These are phyloP conservation scores for Lagorchestes hirsutus DNA, from an alignment of 2,797 vertebrate genomes.

Conservation along the genomic window DNA sequence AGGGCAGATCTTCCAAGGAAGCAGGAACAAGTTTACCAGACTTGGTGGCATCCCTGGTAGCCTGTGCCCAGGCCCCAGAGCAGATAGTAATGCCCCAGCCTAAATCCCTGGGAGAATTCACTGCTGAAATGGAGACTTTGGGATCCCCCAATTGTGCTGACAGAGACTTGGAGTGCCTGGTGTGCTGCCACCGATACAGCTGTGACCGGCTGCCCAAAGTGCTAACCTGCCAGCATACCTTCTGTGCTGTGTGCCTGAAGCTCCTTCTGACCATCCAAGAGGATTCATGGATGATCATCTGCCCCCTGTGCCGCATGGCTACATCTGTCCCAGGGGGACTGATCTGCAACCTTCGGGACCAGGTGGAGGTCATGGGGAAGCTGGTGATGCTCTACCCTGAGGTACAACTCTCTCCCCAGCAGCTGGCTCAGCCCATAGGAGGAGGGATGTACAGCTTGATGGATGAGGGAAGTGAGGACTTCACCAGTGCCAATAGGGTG, in stretches of 20 bases:
- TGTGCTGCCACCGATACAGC: slow-evolving; percentile 86
- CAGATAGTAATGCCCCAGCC: neutral
- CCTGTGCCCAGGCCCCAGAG: neutral
- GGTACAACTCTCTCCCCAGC: slow-evolving; percentile 46
- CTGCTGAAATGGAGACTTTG: rapidly evolving
- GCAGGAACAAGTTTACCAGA: rapidly evolving
- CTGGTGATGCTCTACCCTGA: slow-evolving; percentile 55
- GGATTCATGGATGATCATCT: slow-evolving; percentile 82
- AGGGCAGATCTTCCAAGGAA: neutral
- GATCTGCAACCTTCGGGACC: slow-evolving; percentile 82
- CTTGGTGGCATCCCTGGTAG: neutral
- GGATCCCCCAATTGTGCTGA: neutral
- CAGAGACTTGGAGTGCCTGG: slow-evolving; percentile 83
- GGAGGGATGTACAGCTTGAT: rapidly evolving
- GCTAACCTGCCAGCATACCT: slow-evolving; percentile 85
- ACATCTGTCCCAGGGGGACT: slow-evolving; percentile 85
- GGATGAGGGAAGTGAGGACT: neutral
- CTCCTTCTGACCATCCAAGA: slow-evolving; percentile 81
- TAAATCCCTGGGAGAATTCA: rapidly evolving
- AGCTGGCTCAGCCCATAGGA: neutral
- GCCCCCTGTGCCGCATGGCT: slow-evolving; percentile 85
- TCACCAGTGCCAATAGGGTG: slow-evolving; percentile 34
- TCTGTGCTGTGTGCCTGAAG: slow-evolving; percentile 86
- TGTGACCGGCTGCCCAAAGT: slow-evolving; percentile 82
- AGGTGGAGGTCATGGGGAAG: slow-evolving; percentile 71